Percentiles rank a stretch among this genome's conserved stretches.
Evolutionary conservation across 2,797 vertebrate genomes (phyloP).

Genomic region (Hozukius guyotensis): DNA sequence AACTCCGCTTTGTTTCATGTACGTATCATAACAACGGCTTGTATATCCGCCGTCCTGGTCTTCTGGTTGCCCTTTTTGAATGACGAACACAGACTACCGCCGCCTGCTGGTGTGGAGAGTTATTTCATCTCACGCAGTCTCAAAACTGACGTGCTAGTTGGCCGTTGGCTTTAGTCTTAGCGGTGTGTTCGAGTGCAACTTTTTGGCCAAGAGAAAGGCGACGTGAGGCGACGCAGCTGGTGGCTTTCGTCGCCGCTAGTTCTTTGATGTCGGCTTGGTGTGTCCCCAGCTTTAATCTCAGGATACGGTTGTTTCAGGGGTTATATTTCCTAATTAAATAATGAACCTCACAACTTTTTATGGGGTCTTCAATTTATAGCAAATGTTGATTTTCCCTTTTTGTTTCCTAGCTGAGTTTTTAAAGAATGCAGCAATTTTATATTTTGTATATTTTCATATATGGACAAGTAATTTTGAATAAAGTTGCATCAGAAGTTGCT

Average conservation of each 20-base stretch:
- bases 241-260: too few relatives aligned
- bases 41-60: too few relatives aligned
- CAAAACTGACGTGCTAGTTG: rapidly evolving
- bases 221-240: too few relatives aligned
- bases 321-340: not conserved
- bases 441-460: not conserved
- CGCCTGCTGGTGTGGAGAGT: rapidly evolving
- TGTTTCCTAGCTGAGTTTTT: not conserved
- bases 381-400: not conserved
- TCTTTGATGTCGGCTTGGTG: too few relatives aligned
- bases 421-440: not conserved
- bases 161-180: rapidly evolving
- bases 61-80: too few relatives aligned
- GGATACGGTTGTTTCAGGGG: not conserved
- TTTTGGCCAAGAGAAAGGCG: too few relatives aligned
- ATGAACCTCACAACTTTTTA: not conserved
- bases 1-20: too few relatives aligned
- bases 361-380: not conserved
- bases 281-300: not conserved
- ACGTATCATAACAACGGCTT: too few relatives aligned
- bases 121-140: too few relatives aligned
- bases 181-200: too few relatives aligned
- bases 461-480: not conserved
- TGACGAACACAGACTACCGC: too few relatives aligned
- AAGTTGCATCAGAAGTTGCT: not conserved